A percentile compares a stretch with the other conserved stretches of the same genome.
Conservation (phyloP, 2,888 invertebrate species). For the Gonocerus acuteangulatus region DNA sequence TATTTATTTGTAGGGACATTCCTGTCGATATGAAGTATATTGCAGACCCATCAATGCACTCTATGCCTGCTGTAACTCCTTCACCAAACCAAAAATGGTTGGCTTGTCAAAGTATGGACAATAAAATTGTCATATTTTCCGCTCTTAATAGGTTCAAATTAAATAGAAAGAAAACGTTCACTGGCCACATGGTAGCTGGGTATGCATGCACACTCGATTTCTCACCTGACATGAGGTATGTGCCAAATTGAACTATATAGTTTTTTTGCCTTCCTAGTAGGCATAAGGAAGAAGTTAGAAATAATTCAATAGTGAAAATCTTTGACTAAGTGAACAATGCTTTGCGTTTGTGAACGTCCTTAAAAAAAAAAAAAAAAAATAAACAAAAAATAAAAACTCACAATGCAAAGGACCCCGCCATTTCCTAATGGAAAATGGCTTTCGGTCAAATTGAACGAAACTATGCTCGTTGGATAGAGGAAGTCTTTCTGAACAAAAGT, state of each 20-base stretch:
- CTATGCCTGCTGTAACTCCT: slow-evolving; percentile 91
- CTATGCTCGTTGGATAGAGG: too few relatives aligned
- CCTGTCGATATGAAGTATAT: slow-evolving; percentile 99
- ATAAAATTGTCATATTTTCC: slow-evolving; percentile 95
- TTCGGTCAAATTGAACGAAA: too few relatives aligned
- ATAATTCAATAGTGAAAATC: too few relatives aligned
- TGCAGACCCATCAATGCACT: slow-evolving; percentile 98
- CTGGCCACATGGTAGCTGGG: slow-evolving; percentile 98
- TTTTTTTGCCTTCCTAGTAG: too few relatives aligned
- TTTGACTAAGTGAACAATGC: too few relatives aligned
- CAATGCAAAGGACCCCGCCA: too few relatives aligned
- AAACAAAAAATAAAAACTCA: too few relatives aligned
- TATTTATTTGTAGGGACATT: slow-evolving; percentile 74
- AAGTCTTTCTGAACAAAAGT: too few relatives aligned
- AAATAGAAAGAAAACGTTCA: slow-evolving; percentile 95
- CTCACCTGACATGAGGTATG: slow-evolving; percentile 94
- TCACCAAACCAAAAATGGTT: slow-evolving; percentile 98
- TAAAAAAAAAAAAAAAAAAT: too few relatives aligned
- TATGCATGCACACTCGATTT: slow-evolving; percentile 96
- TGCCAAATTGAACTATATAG: neutral
- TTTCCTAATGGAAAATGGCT: too few relatives aligned
- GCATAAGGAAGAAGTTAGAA: neutral
- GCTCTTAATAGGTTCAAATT: slow-evolving; percentile 95
- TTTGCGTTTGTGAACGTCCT: too few relatives aligned
- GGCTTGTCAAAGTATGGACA: slow-evolving; percentile 98